Evolutionary conservation across 2,113 vertebrate genomes (phyloP), one percentile per base, ranked within the genome.

Genomic region (Piliocolobus tephrosceles): DNA sequence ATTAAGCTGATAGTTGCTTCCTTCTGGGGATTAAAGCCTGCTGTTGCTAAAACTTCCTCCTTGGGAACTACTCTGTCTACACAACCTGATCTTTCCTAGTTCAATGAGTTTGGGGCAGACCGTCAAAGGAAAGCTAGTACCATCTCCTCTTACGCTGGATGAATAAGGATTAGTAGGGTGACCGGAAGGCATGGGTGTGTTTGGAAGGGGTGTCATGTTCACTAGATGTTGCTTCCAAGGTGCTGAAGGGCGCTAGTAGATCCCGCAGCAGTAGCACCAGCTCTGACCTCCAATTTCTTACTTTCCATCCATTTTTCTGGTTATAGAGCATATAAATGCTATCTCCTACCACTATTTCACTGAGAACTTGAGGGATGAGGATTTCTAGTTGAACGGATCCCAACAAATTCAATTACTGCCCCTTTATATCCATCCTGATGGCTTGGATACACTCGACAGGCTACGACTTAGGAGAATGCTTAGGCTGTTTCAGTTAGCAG

Each of bases 231-330:
- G 50, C 4, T 6, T 45, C 45, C 47, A 22, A 45, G 23, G 18
- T 0, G 11, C 22, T 17, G 0, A 6, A 50, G 10, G 22, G 35
- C 6, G 0, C 22, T 40, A 13, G 50, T 1, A 23, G 81, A 79
- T 47, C 64, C 50, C 55, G 55, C 2, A 83, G 75, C 58, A 45
- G 14, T 5, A 17, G 55, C 1, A 47, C 20, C 58, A 61, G 58
- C 68, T 76, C 80, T 38, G 47, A 4, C 23, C 17, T n/a, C 47
- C 35, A 45, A 7, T 35, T 27, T 18, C 32, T 45, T 9, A n/a
- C 5, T 43, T 9, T 40, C 72, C 47, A 6, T 35, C 38, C 2
- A 3, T n/a, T 50, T 35, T 81, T 55, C 45, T 35, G 55, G 12
- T 14, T 25, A 52, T 4, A 12, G 38, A 40, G 18, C 30, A 8